Percentiles rank a stretch among this genome's conserved stretches.
These are phyloP conservation scores for Ivindomyrus marchei DNA, from an alignment of 2,113 vertebrate genomes.

Conservation along the genomic window DNA sequence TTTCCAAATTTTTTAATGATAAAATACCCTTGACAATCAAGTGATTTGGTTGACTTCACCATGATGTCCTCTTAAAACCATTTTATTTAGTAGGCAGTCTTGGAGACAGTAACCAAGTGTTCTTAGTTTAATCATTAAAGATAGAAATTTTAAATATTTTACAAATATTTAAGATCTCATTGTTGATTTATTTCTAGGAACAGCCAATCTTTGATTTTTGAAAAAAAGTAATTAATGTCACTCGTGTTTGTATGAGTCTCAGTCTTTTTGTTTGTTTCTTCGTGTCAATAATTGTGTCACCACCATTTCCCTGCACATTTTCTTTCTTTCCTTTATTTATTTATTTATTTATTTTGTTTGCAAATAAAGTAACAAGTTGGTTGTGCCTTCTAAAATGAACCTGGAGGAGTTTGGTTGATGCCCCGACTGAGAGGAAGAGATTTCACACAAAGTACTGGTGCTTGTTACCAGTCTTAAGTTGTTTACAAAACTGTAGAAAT, in stretches of 20 bases:
- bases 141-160: background rate
- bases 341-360: constrained; percentile 33
- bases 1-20: background rate
- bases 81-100: background rate
- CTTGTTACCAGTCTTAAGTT: background rate
- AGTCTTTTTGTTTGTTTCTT: background rate
- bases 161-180: background rate
- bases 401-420: background rate
- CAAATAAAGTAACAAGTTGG: constrained; percentile 29
- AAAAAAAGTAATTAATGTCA: background rate
- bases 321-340: background rate
- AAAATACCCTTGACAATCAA: background rate
- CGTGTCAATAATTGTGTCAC: background rate
- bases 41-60: background rate
- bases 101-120: background rate
- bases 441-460: background rate
- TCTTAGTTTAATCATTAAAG: background rate
- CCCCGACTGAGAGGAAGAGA: background rate
- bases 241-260: background rate
- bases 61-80: background rate
- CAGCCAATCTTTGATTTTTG: background rate
- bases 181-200: background rate
- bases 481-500: background rate
- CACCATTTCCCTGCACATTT: background rate
- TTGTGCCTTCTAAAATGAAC: background rate